Percentiles rank a stretch among this genome's conserved stretches.
Conservation (phyloP, 2,113 vertebrate species). For the Hyla sarda region DNA sequence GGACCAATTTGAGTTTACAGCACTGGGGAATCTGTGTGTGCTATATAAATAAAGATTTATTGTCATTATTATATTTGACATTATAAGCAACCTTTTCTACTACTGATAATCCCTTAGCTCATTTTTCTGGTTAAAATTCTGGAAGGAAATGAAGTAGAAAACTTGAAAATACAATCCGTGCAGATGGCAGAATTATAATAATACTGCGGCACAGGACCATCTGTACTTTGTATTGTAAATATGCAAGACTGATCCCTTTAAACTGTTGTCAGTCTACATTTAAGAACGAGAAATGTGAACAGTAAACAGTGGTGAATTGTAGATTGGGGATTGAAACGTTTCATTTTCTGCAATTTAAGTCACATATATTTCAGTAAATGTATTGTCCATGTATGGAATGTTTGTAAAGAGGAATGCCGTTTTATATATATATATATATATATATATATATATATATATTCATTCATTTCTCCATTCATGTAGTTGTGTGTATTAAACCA, state of each 20-base stretch:
- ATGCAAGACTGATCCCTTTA: not conserved
- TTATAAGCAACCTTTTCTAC: too few relatives aligned
- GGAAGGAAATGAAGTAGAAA: not conserved
- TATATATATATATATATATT: not conserved
- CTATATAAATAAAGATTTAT: too few relatives aligned
- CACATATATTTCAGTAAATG: too few relatives aligned
- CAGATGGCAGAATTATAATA: not conserved
- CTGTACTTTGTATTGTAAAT: not conserved
- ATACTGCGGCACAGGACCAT: not conserved
- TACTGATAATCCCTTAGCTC: too few relatives aligned
- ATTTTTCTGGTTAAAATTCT: too few relatives aligned
- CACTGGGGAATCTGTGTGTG: too few relatives aligned
- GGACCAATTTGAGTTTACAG: too few relatives aligned
- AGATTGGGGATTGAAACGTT: not conserved
- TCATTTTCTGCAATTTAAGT: not conserved
- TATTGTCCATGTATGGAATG: not conserved
- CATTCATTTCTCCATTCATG: too few relatives aligned
- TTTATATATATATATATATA: too few relatives aligned
- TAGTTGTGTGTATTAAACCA: too few relatives aligned
- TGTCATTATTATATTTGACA: too few relatives aligned
- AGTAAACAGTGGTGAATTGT: not conserved
- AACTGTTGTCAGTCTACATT: not conserved
- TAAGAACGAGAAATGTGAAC: not conserved
- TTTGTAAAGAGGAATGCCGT: too few relatives aligned
- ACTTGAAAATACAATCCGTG: not conserved